Base-by-base conservation (phyloP, 53 echinoderm and acorn worm species). In the Arbacia lixula region DNA sequence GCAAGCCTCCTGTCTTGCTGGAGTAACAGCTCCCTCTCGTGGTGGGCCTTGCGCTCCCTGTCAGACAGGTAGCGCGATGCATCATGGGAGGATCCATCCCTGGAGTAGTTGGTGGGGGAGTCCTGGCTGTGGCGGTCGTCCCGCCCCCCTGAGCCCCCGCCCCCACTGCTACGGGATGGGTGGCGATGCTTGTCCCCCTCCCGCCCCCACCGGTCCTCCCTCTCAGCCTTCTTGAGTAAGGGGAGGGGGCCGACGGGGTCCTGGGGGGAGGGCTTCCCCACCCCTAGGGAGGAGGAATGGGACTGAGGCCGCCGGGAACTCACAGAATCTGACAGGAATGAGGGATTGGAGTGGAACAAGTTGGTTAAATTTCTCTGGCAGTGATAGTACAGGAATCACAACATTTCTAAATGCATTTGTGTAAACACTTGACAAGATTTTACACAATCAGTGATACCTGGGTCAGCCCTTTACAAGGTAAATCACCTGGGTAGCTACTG, bases 1-100 rank as follows among this genome's bases (percentile, higher is more conserved):
- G 91, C 94, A 35, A 88, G 53, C 38, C 71, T 81, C 32, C 94
- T 83, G 68, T 94, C 94, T 83, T 94, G 94, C 49, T 91, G 91
- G 9, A 94, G 84, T 71, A 91, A 55, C 33, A 88, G 83, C 71
- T 88, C 91, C 38, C 94, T 84, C 68, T 92, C 89, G 25, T 89
- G 89, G 34, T 58, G 39, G 21, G 61, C 61, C 49, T 89, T 88
- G 24, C 79, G 41, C 60, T 92, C 93, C 34, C 89, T 83, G 71
- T 92, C 91, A 64, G 79, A 60, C 79, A 78, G 43, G 42, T 38
- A 60, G 4, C 79, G 79, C 5, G 60, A 29, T 21, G 79, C 39
- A 36, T 78, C 79, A 39, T 78, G 61, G 31, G 79, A 39, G 38
- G 79, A 3, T 60, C 29, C 28, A 58, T 78, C 79, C 79, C 60